Percentiles rank a stretch among this genome's conserved stretches.
Conservation (phyloP, 2,797 vertebrate genomes). For the Heteromormyrus szaboi region DNA sequence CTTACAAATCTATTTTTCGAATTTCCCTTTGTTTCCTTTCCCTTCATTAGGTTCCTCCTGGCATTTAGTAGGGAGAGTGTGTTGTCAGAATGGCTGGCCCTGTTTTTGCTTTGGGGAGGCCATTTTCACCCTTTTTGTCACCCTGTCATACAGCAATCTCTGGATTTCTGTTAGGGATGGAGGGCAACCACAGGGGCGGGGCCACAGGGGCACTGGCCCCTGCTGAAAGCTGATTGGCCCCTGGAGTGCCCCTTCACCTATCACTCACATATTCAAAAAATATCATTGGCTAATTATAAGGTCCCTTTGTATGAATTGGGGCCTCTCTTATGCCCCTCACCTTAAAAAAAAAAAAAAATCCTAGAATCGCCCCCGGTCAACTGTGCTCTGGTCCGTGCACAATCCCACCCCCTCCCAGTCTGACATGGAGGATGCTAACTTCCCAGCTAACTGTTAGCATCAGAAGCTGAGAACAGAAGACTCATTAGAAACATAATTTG, state of each 20-base stretch:
- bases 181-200: not conserved
- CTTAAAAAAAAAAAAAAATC: not conserved
- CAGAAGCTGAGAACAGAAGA: not conserved
- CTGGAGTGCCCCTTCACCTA: not conserved
- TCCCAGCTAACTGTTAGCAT: not conserved
- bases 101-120: not conserved
- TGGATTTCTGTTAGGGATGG: not conserved
- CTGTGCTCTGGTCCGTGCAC: not conserved
- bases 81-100: too few relatives aligned
- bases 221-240: not conserved
- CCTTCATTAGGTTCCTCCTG: constrained; percentile 18
- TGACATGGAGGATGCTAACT: not conserved
- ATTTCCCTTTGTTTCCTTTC: not conserved
- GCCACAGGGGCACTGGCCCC: not conserved
- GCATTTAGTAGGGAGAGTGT: not conserved
- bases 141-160: not conserved
- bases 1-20: not conserved
- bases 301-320: not conserved
- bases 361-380: not conserved
- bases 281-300: not conserved
- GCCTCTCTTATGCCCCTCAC: not conserved
- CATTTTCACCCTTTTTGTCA: not conserved
- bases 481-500: not conserved
- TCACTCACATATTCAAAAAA: not conserved
- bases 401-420: not conserved